A percentile compares a stretch with the other conserved stretches of the same genome.
phyloP scores from a whole-genome alignment of 1,140 invertebrate species.

The Ceratosolen fusciceps region DNA sequence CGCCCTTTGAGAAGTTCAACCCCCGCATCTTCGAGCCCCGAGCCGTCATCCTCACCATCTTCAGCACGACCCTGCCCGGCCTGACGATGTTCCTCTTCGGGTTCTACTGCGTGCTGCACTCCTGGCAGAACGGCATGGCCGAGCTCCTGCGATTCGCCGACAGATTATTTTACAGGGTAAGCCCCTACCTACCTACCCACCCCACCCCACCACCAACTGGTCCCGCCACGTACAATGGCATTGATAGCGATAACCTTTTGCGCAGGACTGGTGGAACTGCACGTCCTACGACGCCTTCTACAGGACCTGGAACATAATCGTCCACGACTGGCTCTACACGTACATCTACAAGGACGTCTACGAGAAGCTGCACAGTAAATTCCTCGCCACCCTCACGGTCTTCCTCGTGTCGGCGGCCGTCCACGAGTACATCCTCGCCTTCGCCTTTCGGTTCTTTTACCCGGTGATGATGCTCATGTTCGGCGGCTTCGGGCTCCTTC shows the following conservation, averaged over 20 bases:
- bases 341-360: constrained; percentile 93
- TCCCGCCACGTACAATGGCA: too few relatives aligned
- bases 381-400: constrained; percentile 73
- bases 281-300: constrained; percentile 87
- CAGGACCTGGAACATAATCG: constrained; percentile 93
- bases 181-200: neutral
- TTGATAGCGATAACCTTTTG: too few relatives aligned
- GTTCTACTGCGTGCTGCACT: constrained; percentile 90
- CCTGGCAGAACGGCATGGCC: constrained; percentile 90
- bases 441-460: constrained; percentile 87
- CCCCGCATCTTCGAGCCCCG: constrained; percentile 74
- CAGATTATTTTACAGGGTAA: constrained; percentile 84
- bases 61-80: constrained; percentile 82
- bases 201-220: too few relatives aligned
- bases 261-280: constrained; percentile 97
- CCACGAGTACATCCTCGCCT: constrained; percentile 88
- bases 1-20: constrained; percentile 81
- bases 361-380: constrained; percentile 72
- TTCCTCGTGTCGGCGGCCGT: constrained; percentile 81
- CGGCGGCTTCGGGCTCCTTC: constrained; percentile 73
- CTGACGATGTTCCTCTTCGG: constrained; percentile 81
- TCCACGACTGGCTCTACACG: constrained; percentile 94
- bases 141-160: constrained; percentile 91
- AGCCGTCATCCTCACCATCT: constrained; percentile 76
- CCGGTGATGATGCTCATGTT: constrained; percentile 86